Base-by-base conservation (phyloP, 1,140 invertebrate species). In the Diachasma alloeum region DNA sequence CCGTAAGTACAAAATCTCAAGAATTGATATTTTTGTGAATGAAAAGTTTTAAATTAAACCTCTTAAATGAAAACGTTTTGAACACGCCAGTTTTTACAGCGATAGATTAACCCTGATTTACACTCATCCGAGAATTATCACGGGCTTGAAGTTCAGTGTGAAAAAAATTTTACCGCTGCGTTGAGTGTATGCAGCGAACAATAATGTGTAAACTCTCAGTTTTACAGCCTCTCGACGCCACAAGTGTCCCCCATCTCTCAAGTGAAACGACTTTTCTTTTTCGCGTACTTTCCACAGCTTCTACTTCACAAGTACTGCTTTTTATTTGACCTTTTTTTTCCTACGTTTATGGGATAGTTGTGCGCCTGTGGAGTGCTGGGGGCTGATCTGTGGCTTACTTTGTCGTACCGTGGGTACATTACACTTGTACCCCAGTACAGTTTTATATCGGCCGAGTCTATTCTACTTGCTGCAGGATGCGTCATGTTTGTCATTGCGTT, bases 361-460 rank as follows among this genome's bases (percentile, higher is more conserved):
- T 92, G 93, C 80, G 95, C 94, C 80, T 94, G 94, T 83, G 92
- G 93, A 66, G 91, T 96, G 80, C 86, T 96, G 46, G 94, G 93
- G 42, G 91, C 93, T 19, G 95, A 94, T 13, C 89, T 95, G 0
- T 96, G 94, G 93, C 89, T 96, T 72, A 89, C 93, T 74, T 82
- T 94, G 67, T 91, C 92, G 37, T 93, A 95, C 82, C 92, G 92
- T 59, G 94, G 93, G 44, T 95, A 94, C 83, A 91, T 93, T 9
- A 92, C 92, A 4, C 84, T 96, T 36, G 85, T 95, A 68, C 94
- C 94, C 11, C 92, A 95, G 81, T 93, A 94, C 85, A 92, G 91
- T 42, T 90, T 92, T 63, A 87, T 94, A 56, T 94, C 93, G 81
- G 93, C 92, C 19, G 94, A 95, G 83, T 91, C 92, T 11, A 83